Conservation (phyloP, 1,140 invertebrate species). For the Macrostomum lignano region DNA sequence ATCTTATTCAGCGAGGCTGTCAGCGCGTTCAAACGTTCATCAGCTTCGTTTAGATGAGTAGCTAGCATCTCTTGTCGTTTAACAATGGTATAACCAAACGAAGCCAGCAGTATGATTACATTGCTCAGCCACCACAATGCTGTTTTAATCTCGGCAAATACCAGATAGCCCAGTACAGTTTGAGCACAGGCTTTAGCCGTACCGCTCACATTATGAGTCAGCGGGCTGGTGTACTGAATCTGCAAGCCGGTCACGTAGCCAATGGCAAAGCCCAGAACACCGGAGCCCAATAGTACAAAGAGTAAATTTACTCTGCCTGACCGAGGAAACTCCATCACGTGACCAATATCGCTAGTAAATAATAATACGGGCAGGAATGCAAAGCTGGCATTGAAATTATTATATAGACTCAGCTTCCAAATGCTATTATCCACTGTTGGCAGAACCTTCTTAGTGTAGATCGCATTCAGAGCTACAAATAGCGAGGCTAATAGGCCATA, state of each 20-base stretch:
- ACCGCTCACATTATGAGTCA: slow-evolving; percentile 94
- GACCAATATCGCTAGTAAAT: slow-evolving; percentile 46
- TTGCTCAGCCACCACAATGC: slow-evolving; percentile 79
- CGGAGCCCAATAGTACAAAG: slow-evolving; percentile 49
- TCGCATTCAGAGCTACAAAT: slow-evolving; percentile 70
- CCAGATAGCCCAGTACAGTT: slow-evolving; percentile 72
- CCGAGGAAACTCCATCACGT: slow-evolving; percentile 38
- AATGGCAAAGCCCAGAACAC: slow-evolving; percentile 79
- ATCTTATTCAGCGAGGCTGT: too few species aligned
- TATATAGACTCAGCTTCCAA: slow-evolving; percentile 54
- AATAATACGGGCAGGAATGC: slow-evolving; percentile 66
- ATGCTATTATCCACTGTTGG: slow-evolving; percentile 49
- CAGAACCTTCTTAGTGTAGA: slow-evolving; percentile 63
- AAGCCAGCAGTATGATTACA: slow-evolving; percentile 54
- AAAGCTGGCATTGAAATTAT: slow-evolving; percentile 68
- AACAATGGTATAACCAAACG: slow-evolving; percentile 59
- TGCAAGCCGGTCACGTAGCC: slow-evolving; percentile 79
- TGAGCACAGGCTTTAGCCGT: slow-evolving; percentile 93
- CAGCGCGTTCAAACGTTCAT: too few species aligned
- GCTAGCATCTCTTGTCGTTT: too few species aligned
- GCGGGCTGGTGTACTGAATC: slow-evolving; percentile 82
- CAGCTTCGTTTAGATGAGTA: too few species aligned
- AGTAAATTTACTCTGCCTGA: slow-evolving; percentile 14
- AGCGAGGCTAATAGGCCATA: slow-evolving; percentile 72
- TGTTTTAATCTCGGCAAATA: slow-evolving; percentile 54